Base-by-base conservation (phyloP, 2,888 invertebrate species). In the Drosophila macrospina region DNA sequence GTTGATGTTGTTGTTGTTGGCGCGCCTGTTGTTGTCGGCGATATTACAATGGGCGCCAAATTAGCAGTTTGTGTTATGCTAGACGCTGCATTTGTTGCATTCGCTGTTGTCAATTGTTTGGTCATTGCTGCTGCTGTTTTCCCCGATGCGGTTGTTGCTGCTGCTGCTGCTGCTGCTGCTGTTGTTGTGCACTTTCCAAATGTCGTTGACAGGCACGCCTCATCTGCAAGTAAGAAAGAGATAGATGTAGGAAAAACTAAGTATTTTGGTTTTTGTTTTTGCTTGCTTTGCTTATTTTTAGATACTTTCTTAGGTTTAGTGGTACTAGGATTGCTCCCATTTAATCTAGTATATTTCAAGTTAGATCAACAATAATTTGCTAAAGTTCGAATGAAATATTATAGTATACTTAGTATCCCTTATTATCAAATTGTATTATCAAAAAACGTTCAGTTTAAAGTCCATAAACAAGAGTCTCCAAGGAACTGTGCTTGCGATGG, bases 31-130 rank as follows among this genome's bases (percentile, higher is more conserved):
- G 73, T 60, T 68, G 82, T 74, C 32, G 84, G 77, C 51, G 80
- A 74, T 54, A 76, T 77, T 63, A 86, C 80, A 41, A 77, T 79
- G 57, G 85, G 76, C 60, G 78, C 72, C 67, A 88, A 69, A 55
- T 72, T 85, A 16, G 77, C 72, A 28, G 77, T 67, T 56, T 87
- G 72, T 28, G 76, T 76, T 61, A 88, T 80, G 54, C 70, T 80
- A 8, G 88, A 65, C 39, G 85, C 80, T 50, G 79, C 81, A 69
- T 79, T 81, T 68, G 89, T 82, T 52, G 84, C 80, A 56, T 72
- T 82, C 63, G 77, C 73, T 61, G 88, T 77, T 76, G 80, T 86
- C 74, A 88, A 76, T 81, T 88, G 85, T 61, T 89, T 83, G 68
- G 83, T 83, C 83, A 83, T 83, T 83, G 80, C 54, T 57, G 68